Percentiles rank a stretch among this genome's conserved stretches.
phyloP scores from a whole-genome alignment of 2,113 vertebrate species.

The Anas platyrhynchos region DNA sequence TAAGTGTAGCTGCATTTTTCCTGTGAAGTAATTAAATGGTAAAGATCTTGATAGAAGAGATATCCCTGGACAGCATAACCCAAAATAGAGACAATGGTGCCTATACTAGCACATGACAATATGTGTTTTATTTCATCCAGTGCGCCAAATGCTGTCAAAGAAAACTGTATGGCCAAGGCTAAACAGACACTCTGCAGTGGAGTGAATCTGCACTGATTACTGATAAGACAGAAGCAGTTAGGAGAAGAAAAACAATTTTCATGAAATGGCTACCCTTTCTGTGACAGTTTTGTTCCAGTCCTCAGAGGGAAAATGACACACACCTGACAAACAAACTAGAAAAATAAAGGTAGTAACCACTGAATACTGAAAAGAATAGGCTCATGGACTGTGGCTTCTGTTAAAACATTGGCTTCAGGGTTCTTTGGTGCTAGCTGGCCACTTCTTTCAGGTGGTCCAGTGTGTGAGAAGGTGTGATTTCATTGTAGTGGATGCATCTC shows the following conservation, averaged over 20 bases:
- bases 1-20: neutral
- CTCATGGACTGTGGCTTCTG: neutral
- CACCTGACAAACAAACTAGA: neutral
- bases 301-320: neutral
- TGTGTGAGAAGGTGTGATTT: neutral
- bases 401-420: neutral
- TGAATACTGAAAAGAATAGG: neutral
- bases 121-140: neutral
- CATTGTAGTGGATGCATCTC: neutral
- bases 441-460: neutral
- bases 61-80: neutral
- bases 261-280: neutral
- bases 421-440: neutral
- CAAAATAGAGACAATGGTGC: neutral
- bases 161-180: rapidly evolving
- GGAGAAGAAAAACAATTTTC: neutral
- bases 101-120: neutral
- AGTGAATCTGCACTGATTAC: neutral
- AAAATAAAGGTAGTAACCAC: neutral
- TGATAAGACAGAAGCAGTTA: neutral
- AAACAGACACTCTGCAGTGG: neutral
- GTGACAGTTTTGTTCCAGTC: neutral
- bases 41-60: neutral
- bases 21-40: neutral
- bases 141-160: neutral